Evolutionary conservation across 2,797 vertebrate species (phyloP), one percentile per base, ranked within the genome.

Genomic region (Channallabes apus): DNA sequence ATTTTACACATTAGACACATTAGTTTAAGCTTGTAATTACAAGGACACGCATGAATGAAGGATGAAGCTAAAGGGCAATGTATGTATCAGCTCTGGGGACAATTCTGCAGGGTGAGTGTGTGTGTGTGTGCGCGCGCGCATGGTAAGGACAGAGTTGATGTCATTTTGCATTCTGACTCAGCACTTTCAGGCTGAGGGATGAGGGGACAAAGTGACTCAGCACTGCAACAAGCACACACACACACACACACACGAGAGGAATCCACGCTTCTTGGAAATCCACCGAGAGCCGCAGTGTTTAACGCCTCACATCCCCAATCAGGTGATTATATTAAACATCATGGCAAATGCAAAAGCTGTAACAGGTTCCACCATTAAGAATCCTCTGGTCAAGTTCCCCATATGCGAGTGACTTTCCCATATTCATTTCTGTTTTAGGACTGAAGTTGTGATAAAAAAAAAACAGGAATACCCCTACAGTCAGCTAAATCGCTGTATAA

Each of bases 181-280:
- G 85, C 85, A 75, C 20, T 58, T 86, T 65, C 41, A 73, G 41
- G 29, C 76, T 24, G 59, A 72, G 41, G 56, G 67, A 67, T 77
- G 29, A 73, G 80, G 72, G 88, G 88, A 89, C 24, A 46, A 62
- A 83, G 80, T 84, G 84, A 86, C 80, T 80, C 72, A 72, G 46
- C 62, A 88, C 71, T 75, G 87, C 87, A 91, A 84, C 32, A 46
- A 35, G 20, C 68, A 18, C 18, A 38, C 29, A 29, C 64, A 59
- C 46, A 68, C 73, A 64, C 22, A 51, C 35, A 61, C 64, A 61
- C 68, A 67, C 59, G 46, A 22, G 71, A 12, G 38, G 7, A 56
- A 29, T 29, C 72, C 17, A 27, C 58, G n/a, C 59, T 3, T 29
- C 51, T 56, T 17, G 51, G 18, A 56, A 51, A 77, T 4, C 56